Base-by-base conservation (phyloP, 2,113 vertebrate species). In the Polypterus senegalus region DNA sequence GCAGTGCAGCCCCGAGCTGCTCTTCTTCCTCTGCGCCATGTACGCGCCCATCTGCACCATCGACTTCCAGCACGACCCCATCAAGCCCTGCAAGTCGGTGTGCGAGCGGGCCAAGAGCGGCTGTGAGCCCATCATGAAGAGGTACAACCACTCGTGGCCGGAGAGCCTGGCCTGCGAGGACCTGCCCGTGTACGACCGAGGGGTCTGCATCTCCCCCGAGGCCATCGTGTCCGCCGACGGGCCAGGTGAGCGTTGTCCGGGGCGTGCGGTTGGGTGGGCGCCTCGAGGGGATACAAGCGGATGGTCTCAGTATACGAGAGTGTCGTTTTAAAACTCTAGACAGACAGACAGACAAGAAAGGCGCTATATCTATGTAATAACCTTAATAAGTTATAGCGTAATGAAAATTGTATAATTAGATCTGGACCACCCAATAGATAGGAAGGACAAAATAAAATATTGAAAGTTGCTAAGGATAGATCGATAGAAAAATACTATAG, bases 21-120 rank as follows among this genome's bases (percentile, higher is more conserved):
- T 93, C 9, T 98, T 98, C 82, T 97, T 97, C 81, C 84, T 98
- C 9, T 98, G 96, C 66, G 94, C 96, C 63, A 97, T 98, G 96
- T 98, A 98, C 63, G 94, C 94, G 7, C 96, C 96, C 65, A 98
- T 98, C 79, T 98, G 96, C 86, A 96, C 96, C 76, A 92, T 96
- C 56, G 92, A 97, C 80, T 98, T 98, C 79, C 94, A 95, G 79
- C 92, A 96, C 3, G 94, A 98, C 69, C 96, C 94, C 69, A 97
- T 98, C 80, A 97, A 94, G 75, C 96, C 94, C 48, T 98, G 94
- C 74, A 93, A 93, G 79, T 89, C 94, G 1, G 93, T 98, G 65
- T 98, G 96, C 49, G 90, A 98, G 78, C 81, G 93, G 4, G 96
- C 94, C 2, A 90, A 92, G 63, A 68, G 68, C 1, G 94, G 94